Percentiles rank a stretch among this genome's conserved stretches.
These are phyloP conservation scores for Clarias fuscus DNA, from an alignment of 2,797 vertebrate species.

Conservation along the genomic window DNA sequence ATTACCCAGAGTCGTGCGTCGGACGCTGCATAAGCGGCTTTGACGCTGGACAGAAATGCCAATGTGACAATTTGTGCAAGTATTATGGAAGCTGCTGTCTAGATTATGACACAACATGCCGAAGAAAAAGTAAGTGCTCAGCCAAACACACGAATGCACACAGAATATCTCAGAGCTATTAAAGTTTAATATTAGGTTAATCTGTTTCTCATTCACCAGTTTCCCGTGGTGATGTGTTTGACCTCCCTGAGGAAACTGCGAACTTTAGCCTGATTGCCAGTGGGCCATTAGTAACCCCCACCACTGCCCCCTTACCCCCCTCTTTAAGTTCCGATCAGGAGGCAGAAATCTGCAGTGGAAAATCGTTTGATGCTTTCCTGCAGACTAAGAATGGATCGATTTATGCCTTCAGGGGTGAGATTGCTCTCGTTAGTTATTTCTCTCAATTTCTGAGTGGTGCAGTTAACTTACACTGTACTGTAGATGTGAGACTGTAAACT, in stretches of 20 bases:
- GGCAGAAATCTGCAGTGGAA: conserved; percentile 78
- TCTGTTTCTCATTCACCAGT: conserved; percentile 60
- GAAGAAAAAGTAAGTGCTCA: conserved; percentile 76
- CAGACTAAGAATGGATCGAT: conserved; percentile 92
- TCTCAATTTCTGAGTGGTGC: background rate
- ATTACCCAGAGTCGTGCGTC: conserved; percentile 80
- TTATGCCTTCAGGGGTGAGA: conserved; percentile 90
- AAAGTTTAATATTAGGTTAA: background rate
- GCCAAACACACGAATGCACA: background rate
- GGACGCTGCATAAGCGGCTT: conserved; percentile 82
- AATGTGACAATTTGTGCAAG: conserved; percentile 88
- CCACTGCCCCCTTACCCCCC: background rate
- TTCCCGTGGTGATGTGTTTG: conserved; percentile 88
- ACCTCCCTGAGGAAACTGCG: conserved; percentile 63
- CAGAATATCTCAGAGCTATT: background rate
- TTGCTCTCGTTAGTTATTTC: background rate
- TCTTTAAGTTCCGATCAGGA: conserved; percentile 49
- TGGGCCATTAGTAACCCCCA: background rate
- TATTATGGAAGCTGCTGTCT: conserved; percentile 92
- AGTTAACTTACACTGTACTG: background rate
- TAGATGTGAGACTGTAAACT: background rate
- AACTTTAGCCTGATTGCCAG: background rate
- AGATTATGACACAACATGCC: conserved; percentile 79
- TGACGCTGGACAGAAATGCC: conserved; percentile 76
- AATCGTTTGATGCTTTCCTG: conserved; percentile 88